These are phyloP conservation scores for Rana temporaria DNA, from an alignment of 2,113 vertebrate genomes.

Conservation along the genomic window DNA sequence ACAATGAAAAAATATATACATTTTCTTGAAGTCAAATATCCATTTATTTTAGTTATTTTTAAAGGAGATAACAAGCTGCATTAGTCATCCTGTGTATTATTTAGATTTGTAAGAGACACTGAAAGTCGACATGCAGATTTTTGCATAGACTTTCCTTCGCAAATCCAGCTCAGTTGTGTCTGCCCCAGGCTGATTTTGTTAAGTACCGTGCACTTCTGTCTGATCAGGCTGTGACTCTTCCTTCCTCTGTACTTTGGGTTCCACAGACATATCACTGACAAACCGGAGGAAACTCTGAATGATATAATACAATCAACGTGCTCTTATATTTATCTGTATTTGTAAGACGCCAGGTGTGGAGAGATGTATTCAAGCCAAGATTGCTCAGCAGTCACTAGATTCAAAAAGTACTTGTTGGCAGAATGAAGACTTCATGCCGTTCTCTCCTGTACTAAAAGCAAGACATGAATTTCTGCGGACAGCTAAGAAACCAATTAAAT, in stretches of 20 bases:
- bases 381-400: constrained; percentile 19
- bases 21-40: too few species aligned
- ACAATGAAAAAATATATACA: too few species aligned
- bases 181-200: constrained; percentile 32
- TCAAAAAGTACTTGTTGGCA: not conserved
- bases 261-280: constrained; percentile 28
- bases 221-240: constrained; percentile 8
- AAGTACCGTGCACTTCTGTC: constrained; percentile 26
- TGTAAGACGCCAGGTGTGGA: constrained; percentile 3
- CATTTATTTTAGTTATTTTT: not conserved
- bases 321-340: constrained; percentile 9
- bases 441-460: not conserved
- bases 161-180: not conserved
- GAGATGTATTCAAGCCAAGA: constrained; percentile 7
- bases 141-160: not conserved
- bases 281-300: constrained; percentile 13
- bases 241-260: not conserved
- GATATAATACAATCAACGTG: constrained; percentile 29
- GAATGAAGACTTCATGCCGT: constrained; percentile 7
- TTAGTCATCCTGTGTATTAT: constrained; percentile 11
- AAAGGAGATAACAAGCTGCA: not conserved
- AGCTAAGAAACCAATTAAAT: constrained; percentile 43
- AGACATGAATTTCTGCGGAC: constrained; percentile 29
- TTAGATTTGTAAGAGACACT: not conserved
- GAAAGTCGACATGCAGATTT: constrained; percentile 2